These are phyloP conservation scores for Aphidius ervi DNA, from an alignment of 1,140 invertebrate genomes.

Conservation along the genomic window DNA sequence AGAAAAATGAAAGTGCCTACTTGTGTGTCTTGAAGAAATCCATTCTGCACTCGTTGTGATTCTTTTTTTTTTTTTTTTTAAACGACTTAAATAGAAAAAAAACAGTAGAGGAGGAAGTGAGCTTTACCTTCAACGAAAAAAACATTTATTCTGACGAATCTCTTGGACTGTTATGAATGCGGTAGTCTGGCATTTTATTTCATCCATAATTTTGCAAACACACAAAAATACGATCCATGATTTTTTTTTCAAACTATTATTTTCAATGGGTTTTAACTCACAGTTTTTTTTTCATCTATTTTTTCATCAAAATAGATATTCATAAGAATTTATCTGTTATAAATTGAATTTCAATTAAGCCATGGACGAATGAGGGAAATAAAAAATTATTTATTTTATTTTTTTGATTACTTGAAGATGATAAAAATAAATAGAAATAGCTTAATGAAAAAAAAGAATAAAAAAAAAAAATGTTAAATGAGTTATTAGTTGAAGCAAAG, in stretches of 20 bases:
- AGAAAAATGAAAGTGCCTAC: background rate
- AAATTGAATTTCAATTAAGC: too few relatives aligned
- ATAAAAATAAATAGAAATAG: background rate
- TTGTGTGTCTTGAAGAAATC: constrained; percentile 3
- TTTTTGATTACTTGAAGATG: too few relatives aligned
- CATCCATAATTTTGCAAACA: background rate
- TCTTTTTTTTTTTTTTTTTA: constrained; percentile 1
- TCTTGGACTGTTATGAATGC: background rate
- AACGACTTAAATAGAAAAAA: too few relatives aligned
- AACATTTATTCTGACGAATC: constrained; percentile 15
- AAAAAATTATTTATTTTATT: too few relatives aligned
- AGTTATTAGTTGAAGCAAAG: background rate
- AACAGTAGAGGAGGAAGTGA: background rate
- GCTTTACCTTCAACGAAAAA: background rate
- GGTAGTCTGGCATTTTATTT: constrained; percentile 8
- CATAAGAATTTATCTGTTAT: too few relatives aligned
- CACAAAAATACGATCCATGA: background rate
- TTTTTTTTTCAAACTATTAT: too few relatives aligned
- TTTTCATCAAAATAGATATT: too few relatives aligned
- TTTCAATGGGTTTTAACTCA: background rate
- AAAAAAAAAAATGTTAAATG: background rate
- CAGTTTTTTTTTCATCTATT: too few relatives aligned
- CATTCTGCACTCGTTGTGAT: background rate
- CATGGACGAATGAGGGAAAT: too few relatives aligned
- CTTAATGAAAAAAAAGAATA: background rate